A percentile compares a stretch with the other conserved stretches of the same genome.
phyloP scores from a whole-genome alignment of 2,888 invertebrate species.

The Tenthredo amoena region DNA sequence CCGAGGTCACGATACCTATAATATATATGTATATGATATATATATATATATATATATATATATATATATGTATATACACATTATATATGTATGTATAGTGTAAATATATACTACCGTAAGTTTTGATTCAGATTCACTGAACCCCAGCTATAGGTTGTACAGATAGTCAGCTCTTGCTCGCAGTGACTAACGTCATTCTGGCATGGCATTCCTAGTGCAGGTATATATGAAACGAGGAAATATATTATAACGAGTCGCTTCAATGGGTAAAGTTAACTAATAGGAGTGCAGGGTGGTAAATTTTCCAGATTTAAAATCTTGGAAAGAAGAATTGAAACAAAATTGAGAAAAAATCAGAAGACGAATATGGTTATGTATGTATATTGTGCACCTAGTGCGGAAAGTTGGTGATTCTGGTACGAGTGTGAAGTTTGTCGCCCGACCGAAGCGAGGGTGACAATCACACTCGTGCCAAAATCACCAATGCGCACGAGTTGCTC shows the following conservation, averaged over 20 bases:
- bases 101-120: neutral
- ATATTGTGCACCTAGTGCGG: too few relatives aligned
- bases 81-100: neutral
- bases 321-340: neutral
- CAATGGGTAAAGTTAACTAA: neutral
- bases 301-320: neutral
- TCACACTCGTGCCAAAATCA: too few relatives aligned
- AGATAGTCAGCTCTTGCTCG: neutral
- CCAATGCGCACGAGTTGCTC: too few relatives aligned
- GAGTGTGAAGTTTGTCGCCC: too few relatives aligned
- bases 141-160: neutral
- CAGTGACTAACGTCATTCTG: slow-evolving; percentile 15
- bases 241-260: neutral
- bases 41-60: too few relatives aligned
- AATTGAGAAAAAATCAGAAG: too few relatives aligned
- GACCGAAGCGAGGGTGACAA: too few relatives aligned
- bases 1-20: slow-evolving; percentile 28
- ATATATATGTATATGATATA: neutral
- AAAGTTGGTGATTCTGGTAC: too few relatives aligned
- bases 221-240: neutral
- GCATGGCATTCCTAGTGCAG: slow-evolving; percentile 5
- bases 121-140: slow-evolving; percentile 40
- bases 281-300: neutral
- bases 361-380: too few relatives aligned
- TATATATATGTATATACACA: too few relatives aligned